Evolutionary conservation across 1,140 invertebrate species (phyloP).

Genomic region (Penaeus vannamei): DNA sequence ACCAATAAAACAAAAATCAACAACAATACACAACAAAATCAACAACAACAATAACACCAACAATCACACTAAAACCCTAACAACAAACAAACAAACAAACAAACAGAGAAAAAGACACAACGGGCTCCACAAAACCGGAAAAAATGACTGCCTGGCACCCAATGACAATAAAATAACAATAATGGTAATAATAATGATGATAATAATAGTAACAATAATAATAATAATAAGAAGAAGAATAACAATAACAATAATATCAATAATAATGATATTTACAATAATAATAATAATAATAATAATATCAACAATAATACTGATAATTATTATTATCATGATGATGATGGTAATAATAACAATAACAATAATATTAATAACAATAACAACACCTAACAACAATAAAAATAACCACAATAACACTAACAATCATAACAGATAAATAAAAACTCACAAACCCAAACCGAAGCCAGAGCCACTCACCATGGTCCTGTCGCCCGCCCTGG

Average conservation of each 20-base stretch:
- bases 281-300: constrained; percentile 31
- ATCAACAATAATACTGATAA: constrained; percentile 5
- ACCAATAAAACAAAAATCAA: no score
- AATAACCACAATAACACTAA: neutral
- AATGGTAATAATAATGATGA: no score
- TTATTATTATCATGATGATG: neutral
- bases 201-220: no score
- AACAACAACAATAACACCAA: no score
- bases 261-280: constrained; percentile 14
- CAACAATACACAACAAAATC: no score
- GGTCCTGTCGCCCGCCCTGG: constrained; percentile 82
- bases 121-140: no score
- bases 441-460: neutral
- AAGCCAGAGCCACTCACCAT: constrained; percentile 74
- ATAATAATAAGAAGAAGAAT: no score
- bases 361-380: constrained; percentile 28
- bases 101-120: no score
- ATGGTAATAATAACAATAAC: neutral
- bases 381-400: neutral
- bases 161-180: no score
- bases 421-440: neutral
- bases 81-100: no score
- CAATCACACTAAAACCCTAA: no score
- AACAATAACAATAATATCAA: constrained; percentile 33
- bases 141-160: no score